Base-by-base conservation (phyloP, 2,888 invertebrate genomes). In the Apomyelois bistriatella region DNA sequence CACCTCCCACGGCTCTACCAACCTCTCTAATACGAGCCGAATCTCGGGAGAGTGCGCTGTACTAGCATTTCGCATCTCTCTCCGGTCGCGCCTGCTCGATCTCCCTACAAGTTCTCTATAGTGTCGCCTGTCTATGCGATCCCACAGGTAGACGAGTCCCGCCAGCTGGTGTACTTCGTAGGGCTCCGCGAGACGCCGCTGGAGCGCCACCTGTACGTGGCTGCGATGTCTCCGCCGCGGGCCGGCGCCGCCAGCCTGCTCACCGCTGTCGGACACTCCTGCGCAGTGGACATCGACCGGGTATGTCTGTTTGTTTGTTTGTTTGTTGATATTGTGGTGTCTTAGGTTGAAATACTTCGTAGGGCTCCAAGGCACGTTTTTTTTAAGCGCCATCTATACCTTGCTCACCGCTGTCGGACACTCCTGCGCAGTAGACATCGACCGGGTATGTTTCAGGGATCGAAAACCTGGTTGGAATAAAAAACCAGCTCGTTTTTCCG, bases 121-220 rank as follows among this genome's bases (percentile, higher is more conserved):
- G n/a, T n/a, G n/a, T n/a, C n/a, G n/a, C n/a, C n/a, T n/a, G 30
- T 17, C 41, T 32, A n/a, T n/a, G n/a, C n/a, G n/a, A n/a, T n/a
- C n/a, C n/a, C 3, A 4, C 67, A 89, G 90, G 88, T 98, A 36
- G 97, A 99, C 82, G 93, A 93, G 58, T 76, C 90, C 3, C 92
- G 94, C 58, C 93, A 94, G 55, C 89, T 98, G 55, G 95, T 99
- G 1, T 99, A 97, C 90, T 98, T 99, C 87, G 93, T 96, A 70
- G 98, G 96, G 3, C 91, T 97, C 56, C 94, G 95, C 62, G 98
- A 99, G 85, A 95, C 96, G 3, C 97, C 98, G 0, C 83, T 99
- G 57, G 98, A 99, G 85, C 95, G 96, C 61, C 99, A 99, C 77
- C 89, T 98, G 68, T 99, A 97, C 87, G 97, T 94, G 2, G 95